Base-by-base conservation (phyloP, 2,888 invertebrate species). In the Isoperla grammatica region DNA sequence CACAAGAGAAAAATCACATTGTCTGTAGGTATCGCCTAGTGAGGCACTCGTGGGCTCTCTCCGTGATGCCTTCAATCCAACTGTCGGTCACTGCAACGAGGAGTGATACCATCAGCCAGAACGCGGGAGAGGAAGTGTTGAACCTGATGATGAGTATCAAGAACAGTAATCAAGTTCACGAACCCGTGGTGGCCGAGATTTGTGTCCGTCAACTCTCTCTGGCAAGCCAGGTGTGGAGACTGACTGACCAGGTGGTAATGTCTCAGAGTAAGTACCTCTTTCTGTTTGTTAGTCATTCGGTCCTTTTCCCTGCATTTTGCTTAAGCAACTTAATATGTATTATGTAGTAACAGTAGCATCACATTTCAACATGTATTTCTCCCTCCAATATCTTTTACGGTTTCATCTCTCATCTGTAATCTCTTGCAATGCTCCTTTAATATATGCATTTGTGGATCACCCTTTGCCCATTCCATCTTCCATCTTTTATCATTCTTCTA, bases 71-170 rank as follows among this genome's bases (percentile, higher is more conserved):
- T 67, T 83, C 85, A 1, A 70, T 86, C 49, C 76, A 78, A 56
- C 75, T 80, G 2, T 79, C 79, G 49, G 77, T 80, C 0, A 76
- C 77, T 1, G 80, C 80, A 1, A 75, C 79, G 2, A 76, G 81
- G 61, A 81, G 80, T 66, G 70, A 75, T 35, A 81, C 84, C 66
- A 83, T 53, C 39, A 39, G 37, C 19, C 17, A 53, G 20, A 37
- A 19, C 9, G 15, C 15, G n/a, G 39, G 53, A 37, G 46, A 61
- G 45, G 59, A 64, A 29, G 57, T 82, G 56, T 75, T 90, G 69
- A 84, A 84, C 50, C 70, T 90, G 11, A 82, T 85, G 37, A 74
- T 88, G 2, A 84, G 83, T 69, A 76, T 87, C 0, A 86, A 85
- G 67, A 90, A 90, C 73, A 76, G 84, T 39, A 85, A 84, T 71